A percentile compares a stretch with the other conserved stretches of the same genome.
phyloP scores from a whole-genome alignment of 2,797 vertebrate genomes.

The Molothrus ater region DNA sequence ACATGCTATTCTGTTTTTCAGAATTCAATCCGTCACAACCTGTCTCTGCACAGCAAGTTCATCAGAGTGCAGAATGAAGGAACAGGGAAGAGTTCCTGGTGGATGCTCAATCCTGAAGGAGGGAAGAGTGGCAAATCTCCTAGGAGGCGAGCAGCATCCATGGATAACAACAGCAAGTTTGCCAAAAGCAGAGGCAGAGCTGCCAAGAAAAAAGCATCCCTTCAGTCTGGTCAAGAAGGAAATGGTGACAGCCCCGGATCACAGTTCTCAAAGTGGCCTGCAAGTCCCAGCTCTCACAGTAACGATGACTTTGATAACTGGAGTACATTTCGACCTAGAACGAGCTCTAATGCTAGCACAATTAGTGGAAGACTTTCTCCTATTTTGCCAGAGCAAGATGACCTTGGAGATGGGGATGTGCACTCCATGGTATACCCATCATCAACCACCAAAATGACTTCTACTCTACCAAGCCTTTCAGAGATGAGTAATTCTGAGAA shows the following conservation, averaged over 20 bases:
- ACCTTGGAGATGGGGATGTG: constrained; percentile 90
- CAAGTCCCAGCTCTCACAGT: constrained; percentile 97
- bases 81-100: constrained; percentile 99
- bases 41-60: constrained; percentile 98
- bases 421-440: constrained; percentile 92
- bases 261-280: constrained; percentile 96
- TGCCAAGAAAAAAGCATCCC: constrained; percentile 95
- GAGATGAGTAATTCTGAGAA: constrained; percentile 96
- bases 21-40: constrained; percentile 98
- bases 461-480: constrained; percentile 94
- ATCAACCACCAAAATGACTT: constrained; percentile 90
- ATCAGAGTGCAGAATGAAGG: constrained; percentile 98
- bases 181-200: constrained; percentile 95
- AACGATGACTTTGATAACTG: constrained; percentile 97
- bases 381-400: constrained; percentile 95
- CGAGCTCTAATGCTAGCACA: constrained; percentile 96
- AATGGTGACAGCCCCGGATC: constrained; percentile 91
- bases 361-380: constrained; percentile 94
- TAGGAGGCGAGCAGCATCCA: constrained; percentile 92
- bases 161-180: constrained; percentile 99
- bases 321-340: constrained; percentile 93
- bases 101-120: constrained; percentile 98
- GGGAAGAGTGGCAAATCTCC: constrained; percentile 98
- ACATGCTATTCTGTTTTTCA: constrained; percentile 74
- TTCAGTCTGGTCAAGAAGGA: constrained; percentile 91